Base-by-base conservation (phyloP, 2,797 vertebrate genomes). In the Periophthalmus magnuspinnatus region DNA sequence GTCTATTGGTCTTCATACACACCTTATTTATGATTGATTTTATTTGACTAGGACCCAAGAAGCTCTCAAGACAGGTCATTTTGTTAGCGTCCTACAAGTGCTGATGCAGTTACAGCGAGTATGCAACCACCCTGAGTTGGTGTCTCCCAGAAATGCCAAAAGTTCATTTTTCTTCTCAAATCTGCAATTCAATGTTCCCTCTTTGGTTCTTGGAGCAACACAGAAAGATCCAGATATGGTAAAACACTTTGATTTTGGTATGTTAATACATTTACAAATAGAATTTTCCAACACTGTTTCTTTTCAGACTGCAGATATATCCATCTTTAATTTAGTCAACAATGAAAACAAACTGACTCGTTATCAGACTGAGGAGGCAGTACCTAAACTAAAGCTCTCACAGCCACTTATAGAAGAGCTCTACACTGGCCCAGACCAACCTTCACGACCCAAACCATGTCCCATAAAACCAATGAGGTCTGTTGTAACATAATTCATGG, bases 401-500 rank as follows among this genome's bases (percentile, higher is more conserved):
- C 93, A 93, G 80, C 95, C 96, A 75, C 79, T 97, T 41, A 97
- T 98, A 50, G 95, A 97, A 84, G 96, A 98, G 86, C 95, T 97
- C 81, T 94, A 96, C 91, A 90, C 79, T 14, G 91, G 91, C 52
- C 93, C 95, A 24, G 92, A 94, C 24, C 89, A 94, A 22, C 87
- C 94, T 0, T 80, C 95, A 1, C 90, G 94, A 71, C 94, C 94
- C 65, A 95, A 90, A 74, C 89, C 91, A 0, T 95, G 94, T 84
- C 96, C 95, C 33, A 94, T 98, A 81, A 98, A 98, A 85, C 94
- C 96, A 56, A 95, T 93, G 95, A 96, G 95, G 96, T 97, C 19
- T 78, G 77, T n/a, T 52, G 54, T 59, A 14, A 69, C 47, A 50
- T 71, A 3, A 55, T 19, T 55, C 5, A 17, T 19, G 14, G 5